Percentiles rank a stretch among this genome's conserved stretches.
Conservation (phyloP, 2,888 invertebrate species). For the Elegia similella region DNA sequence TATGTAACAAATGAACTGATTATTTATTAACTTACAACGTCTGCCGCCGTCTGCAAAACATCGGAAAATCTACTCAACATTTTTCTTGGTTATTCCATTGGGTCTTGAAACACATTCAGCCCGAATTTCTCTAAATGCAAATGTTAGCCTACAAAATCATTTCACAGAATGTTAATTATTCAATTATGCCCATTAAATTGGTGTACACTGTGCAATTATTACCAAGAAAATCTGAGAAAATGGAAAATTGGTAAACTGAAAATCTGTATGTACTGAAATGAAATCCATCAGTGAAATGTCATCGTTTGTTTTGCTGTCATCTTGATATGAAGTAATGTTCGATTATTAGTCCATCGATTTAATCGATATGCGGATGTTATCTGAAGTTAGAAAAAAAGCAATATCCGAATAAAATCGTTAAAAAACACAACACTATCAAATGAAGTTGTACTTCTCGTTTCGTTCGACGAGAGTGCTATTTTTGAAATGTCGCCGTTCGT, state of each 20-base stretch:
- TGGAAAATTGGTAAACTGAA: conserved; percentile 2
- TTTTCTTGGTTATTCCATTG: conserved; percentile 28
- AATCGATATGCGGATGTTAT: too few species aligned
- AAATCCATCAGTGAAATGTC: conserved; percentile 5
- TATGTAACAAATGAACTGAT: conserved; percentile 20
- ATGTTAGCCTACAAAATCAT: conserved; percentile 23
- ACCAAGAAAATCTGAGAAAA: not conserved
- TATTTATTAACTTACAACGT: conserved; percentile 69
- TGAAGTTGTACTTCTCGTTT: too few species aligned
- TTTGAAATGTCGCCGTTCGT: too few species aligned
- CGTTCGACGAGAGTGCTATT: too few species aligned
- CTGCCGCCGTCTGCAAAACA: conserved; percentile 78
- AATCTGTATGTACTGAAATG: too few species aligned
- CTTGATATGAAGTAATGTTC: too few species aligned
- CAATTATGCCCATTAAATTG: conserved; percentile 14
- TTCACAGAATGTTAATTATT: conserved; percentile 13
- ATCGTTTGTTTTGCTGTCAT: not conserved
- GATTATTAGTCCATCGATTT: too few species aligned
- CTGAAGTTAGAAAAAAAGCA: too few species aligned
- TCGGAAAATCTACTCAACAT: conserved; percentile 81
- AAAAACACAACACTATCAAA: too few species aligned
- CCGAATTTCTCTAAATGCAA: conserved; percentile 16
- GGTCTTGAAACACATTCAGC: not conserved
- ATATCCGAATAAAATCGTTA: too few species aligned
- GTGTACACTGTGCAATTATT: not conserved